Evolutionary conservation across 1,140 invertebrate genomes (phyloP), one percentile per base, ranked within the genome.

Genomic region (Centruroides sculpturatus): DNA sequence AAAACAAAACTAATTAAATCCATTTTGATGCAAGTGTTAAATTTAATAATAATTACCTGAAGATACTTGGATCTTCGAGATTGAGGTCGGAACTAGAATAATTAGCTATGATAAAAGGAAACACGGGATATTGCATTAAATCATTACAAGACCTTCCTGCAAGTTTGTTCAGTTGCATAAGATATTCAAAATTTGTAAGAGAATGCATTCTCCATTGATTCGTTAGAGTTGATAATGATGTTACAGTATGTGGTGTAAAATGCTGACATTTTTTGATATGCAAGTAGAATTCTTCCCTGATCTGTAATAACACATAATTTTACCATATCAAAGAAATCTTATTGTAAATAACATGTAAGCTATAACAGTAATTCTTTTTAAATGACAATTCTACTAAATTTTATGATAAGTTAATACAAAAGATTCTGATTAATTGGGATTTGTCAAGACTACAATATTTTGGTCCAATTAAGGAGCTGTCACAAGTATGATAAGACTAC

Each of bases 131-230:
- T 73, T 97, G 92, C 81, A 82, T 82, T 12, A 97, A 78, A 76
- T 97, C 92, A 73, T 94, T 94, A 75, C 92, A 96, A 3, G 89
- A 89, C 49, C 92, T 79, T 0, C 92, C 92, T n/a, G 88, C 86
- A 52, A 89, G 75, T 68, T 88, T 87, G 73, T 92, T 92, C 10
- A 92, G 77, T 50, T 85, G 83, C 71, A 84, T 92, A 57, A 93
- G 77, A 72, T 96, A 96, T 70, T 95, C 90, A 83, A 89, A 96
- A 76, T 96, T 96, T 12, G 90, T 93, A 35, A 96, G 79, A 5
- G 77, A 71, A 1, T 89, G 86, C 65, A 83, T 84, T 55, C 86
- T 77, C 92, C 92, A 96, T 47, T 83, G 69, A 46, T 82, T 74
- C 47, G 83, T 78, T 11, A 82, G 73, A 57, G 79, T 75, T 13